phyloP scores from a whole-genome alignment of 2,888 invertebrate genomes.

The Hirtodrosophila duncani region DNA sequence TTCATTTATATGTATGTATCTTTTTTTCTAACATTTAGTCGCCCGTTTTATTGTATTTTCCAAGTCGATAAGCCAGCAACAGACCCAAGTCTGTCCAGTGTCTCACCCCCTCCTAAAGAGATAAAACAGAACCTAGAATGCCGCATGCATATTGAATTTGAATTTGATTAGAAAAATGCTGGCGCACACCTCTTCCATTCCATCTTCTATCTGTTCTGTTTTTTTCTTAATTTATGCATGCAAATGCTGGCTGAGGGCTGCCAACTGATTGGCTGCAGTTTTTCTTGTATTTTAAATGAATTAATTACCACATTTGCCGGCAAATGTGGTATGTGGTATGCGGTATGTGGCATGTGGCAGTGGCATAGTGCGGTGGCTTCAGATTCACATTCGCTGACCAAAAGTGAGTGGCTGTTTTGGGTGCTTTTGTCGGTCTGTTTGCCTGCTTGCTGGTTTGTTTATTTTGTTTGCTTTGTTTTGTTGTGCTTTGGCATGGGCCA shows the following conservation, averaged over 20 bases:
- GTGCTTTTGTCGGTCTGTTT: background rate
- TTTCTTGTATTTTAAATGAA: conserved; percentile 41
- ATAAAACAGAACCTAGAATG: conserved; percentile 11
- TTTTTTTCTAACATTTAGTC: conserved; percentile 49
- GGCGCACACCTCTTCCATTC: too few relatives aligned
- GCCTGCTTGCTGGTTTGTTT: background rate
- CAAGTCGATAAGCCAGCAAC: conserved; percentile 23
- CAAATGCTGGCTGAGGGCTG: conserved; percentile 10
- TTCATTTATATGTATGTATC: background rate
- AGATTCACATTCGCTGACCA: too few relatives aligned
- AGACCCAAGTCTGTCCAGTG: too few relatives aligned
- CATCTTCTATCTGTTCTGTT: conserved; percentile 19
- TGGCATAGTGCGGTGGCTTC: too few relatives aligned
- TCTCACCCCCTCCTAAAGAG: background rate
- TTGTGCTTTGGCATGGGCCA: conserved; percentile 54
- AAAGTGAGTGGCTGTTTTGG: conserved; percentile 9
- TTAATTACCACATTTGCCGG: too few relatives aligned
- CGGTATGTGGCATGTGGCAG: too few relatives aligned
- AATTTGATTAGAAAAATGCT: conserved; percentile 34
- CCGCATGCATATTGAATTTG: conserved; percentile 55
- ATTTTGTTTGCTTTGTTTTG: background rate
- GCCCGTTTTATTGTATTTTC: conserved; percentile 54
- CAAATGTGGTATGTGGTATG: too few relatives aligned
- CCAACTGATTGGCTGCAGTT: conserved; percentile 30
- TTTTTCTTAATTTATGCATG: conserved; percentile 50